Conservation (phyloP, 2,113 vertebrate genomes). For the Myrmophylax atrothorax region DNA sequence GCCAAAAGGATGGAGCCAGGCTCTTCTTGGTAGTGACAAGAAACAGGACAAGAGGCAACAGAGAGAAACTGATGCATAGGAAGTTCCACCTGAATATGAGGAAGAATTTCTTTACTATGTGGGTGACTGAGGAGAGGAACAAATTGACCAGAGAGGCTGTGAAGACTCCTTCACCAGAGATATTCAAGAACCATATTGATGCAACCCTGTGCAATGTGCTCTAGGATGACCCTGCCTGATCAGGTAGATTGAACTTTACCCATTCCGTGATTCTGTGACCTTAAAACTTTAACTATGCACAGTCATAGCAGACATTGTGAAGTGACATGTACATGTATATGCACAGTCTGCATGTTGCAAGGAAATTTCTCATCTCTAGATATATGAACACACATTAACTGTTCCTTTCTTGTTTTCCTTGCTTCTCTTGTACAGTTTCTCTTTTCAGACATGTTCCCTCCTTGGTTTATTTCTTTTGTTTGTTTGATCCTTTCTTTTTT, state of each 20-base stretch:
- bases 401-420: neutral
- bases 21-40: neutral
- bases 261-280: neutral
- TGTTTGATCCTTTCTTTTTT: no score
- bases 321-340: neutral
- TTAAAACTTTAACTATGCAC: neutral
- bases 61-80: neutral
- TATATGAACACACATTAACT: neutral
- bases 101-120: neutral
- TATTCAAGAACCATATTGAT: neutral
- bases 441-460: neutral
- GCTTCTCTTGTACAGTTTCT: neutral
- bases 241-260: neutral
- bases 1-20: neutral
- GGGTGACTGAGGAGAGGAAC: fast-evolving
- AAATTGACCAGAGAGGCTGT: neutral
- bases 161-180: neutral
- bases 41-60: neutral
- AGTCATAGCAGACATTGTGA: neutral
- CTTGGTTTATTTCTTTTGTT: neutral
- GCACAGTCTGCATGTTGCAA: neutral
- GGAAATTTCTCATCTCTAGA: neutral
- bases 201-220: neutral
- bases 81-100: neutral
- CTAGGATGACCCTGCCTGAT: neutral